These are phyloP conservation scores for Actenoides hombroni DNA, from an alignment of 2,113 vertebrate genomes.

Conservation along the genomic window DNA sequence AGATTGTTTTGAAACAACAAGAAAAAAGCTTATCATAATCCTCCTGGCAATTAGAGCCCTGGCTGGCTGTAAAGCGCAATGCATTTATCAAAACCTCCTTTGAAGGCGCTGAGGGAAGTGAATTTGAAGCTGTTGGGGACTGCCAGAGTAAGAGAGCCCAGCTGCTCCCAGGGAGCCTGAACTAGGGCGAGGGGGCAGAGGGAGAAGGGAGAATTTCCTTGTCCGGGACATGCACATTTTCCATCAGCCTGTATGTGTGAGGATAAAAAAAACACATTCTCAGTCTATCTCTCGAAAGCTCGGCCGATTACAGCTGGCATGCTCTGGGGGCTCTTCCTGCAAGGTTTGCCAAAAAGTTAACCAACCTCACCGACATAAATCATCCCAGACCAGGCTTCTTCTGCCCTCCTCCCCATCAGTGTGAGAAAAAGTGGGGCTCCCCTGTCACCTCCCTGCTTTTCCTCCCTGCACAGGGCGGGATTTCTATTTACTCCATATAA, in stretches of 20 bases:
- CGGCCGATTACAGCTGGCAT: background rate
- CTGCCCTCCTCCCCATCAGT: background rate
- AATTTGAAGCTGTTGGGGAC: constrained; percentile 52
- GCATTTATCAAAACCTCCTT: constrained; percentile 66
- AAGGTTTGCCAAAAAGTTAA: background rate
- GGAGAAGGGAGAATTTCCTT: constrained; percentile 38
- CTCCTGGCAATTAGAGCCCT: constrained; percentile 61
- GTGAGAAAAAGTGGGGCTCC: background rate
- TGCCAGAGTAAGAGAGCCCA: constrained; percentile 26
- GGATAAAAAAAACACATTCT: constrained; percentile 41
- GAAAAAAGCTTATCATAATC: constrained; percentile 63
- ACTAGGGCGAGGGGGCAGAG: background rate
- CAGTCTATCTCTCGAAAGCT: background rate
- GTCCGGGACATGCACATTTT: constrained; percentile 1
- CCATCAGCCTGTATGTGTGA: constrained; percentile 11
- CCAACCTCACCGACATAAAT: constrained; percentile 2
- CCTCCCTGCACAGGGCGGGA: background rate
- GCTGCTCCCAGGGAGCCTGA: constrained; percentile 9
- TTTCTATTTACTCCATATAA: background rate
- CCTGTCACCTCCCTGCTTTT: background rate
- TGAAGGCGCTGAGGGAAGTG: constrained; percentile 53
- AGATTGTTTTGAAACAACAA: constrained; percentile 60
- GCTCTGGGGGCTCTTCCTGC: constrained; percentile 3
- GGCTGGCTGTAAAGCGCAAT: constrained; percentile 48
- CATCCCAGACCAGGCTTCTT: background rate